Percentiles rank a stretch among this genome's conserved stretches.
phyloP scores from a whole-genome alignment of 1,140 invertebrate genomes.

The Pogonognathellus flavescens region DNA sequence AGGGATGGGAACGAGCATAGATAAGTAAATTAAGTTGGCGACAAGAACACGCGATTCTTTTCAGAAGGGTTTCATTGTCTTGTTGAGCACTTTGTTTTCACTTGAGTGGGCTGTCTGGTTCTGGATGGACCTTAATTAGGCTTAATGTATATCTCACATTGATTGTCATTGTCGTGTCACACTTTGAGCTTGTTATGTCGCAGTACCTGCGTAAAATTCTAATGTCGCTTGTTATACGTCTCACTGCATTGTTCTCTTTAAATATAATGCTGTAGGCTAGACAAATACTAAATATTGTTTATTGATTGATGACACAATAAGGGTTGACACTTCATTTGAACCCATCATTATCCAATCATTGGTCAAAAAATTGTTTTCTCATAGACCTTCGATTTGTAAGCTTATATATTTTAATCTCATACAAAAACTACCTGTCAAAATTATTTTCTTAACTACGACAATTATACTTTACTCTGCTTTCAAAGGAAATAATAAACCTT shows the following conservation, averaged over 20 bases:
- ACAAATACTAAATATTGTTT: neutral
- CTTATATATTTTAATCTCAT: too few species aligned
- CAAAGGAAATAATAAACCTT: too few species aligned
- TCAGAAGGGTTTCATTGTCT: neutral
- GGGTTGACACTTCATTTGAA: neutral
- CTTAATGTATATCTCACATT: neutral
- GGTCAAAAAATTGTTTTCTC: neutral
- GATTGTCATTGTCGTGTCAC: neutral
- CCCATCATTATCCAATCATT: neutral
- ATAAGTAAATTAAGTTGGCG: slow-evolving; percentile 2
- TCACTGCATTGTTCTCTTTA: neutral
- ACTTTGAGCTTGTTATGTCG: neutral
- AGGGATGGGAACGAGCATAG: neutral
- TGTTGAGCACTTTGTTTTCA: too few species aligned
- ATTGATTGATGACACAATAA: slow-evolving; percentile 1
- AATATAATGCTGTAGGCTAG: neutral
- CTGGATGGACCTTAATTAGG: neutral
- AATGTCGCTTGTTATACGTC: neutral
- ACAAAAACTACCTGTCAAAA: too few species aligned
- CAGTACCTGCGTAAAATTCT: neutral
- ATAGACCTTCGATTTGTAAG: neutral
- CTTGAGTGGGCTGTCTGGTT: neutral
- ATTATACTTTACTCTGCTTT: too few species aligned
- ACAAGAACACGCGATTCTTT: neutral
- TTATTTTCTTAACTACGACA: too few species aligned